Percentiles rank a stretch among this genome's conserved stretches.
Evolutionary conservation across 2,113 vertebrate genomes (phyloP).

Genomic region (Copsychus sechellarum): DNA sequence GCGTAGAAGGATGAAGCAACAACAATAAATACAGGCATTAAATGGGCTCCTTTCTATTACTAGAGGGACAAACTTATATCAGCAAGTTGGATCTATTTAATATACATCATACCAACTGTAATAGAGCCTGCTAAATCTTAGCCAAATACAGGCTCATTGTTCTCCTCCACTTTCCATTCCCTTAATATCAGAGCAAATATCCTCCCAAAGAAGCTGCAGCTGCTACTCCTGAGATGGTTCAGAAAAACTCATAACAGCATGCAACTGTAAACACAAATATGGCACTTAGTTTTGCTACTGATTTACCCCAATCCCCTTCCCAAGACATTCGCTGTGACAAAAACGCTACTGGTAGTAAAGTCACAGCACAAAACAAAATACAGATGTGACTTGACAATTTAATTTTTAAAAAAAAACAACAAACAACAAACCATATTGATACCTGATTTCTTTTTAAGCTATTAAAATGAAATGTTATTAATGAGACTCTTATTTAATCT

Average conservation of each 20-base stretch:
- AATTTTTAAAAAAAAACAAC: background rate
- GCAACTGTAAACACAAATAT: background rate
- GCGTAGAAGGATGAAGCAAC: background rate
- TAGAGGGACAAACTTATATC: constrained; percentile 12
- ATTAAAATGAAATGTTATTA: background rate
- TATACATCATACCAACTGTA: background rate
- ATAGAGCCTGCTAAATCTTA: constrained; percentile 26
- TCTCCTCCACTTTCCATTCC: background rate
- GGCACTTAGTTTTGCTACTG: background rate
- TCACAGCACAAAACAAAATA: background rate
- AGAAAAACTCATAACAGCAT: background rate
- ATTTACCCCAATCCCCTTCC: background rate
- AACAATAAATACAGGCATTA: constrained; percentile 37
- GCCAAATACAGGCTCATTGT: constrained; percentile 15
- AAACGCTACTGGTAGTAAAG: background rate
- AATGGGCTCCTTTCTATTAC: constrained; percentile 18
- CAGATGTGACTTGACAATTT: background rate
- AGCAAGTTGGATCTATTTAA: constrained; percentile 11
- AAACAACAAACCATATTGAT: background rate
- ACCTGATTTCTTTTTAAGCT: background rate
- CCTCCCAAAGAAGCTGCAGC: constrained; percentile 32
- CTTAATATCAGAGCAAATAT: constrained; percentile 39
- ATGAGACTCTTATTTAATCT: background rate
- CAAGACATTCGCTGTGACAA: background rate
- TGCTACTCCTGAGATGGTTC: constrained; percentile 2